A percentile compares a stretch with the other conserved stretches of the same genome.
Conservation (phyloP, 2,113 vertebrate species). For the Myiopsitta monachus region DNA sequence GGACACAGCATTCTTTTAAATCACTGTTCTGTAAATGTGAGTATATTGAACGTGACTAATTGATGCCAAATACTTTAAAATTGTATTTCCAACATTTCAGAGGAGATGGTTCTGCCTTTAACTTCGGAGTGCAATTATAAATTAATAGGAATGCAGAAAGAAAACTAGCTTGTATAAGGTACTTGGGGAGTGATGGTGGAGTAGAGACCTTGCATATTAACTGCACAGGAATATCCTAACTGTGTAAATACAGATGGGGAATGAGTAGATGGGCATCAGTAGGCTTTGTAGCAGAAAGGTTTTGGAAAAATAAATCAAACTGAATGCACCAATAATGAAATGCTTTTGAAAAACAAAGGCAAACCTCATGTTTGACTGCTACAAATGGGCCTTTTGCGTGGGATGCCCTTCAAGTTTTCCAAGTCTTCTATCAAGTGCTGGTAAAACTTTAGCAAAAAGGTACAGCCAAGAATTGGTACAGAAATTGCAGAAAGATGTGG, state of each 20-base stretch:
- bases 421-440: neutral
- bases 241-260: neutral
- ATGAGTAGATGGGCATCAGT: neutral
- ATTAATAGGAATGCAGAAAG: neutral
- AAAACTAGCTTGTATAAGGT: neutral
- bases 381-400: neutral
- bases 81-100: neutral
- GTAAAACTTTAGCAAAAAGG: neutral
- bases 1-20: neutral
- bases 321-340: neutral
- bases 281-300: neutral
- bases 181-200: neutral
- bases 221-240: neutral
- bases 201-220: neutral
- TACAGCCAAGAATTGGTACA: neutral
- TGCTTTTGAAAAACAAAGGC: neutral
- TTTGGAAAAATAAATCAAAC: neutral
- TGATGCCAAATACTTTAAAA: neutral
- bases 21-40: neutral
- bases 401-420: neutral
- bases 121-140: neutral
- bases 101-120: neutral
- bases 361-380: neutral
- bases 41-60: neutral
- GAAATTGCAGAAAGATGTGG: neutral